phyloP scores from a whole-genome alignment of 2,797 vertebrate species.

The Argyrosomus regius region DNA sequence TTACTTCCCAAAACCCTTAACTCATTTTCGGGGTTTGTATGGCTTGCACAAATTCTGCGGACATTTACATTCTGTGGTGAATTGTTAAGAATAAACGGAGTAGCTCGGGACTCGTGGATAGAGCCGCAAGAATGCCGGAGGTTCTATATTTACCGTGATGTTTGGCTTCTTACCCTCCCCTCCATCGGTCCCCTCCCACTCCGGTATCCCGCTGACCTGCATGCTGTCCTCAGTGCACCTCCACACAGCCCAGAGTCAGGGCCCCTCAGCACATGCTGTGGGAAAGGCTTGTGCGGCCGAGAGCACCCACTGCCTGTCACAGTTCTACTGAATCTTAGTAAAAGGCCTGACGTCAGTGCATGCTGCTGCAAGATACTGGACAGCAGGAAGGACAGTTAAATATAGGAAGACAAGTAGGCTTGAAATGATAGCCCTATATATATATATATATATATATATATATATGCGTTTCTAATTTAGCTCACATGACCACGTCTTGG shows the following conservation, averaged over 20 bases:
- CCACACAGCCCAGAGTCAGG: slow-evolving; percentile 58
- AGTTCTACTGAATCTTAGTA: slow-evolving; percentile 41
- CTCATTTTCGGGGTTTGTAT: slow-evolving; percentile 87
- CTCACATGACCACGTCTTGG: slow-evolving; percentile 46
- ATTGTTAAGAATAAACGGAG: slow-evolving; percentile 88
- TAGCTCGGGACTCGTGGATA: slow-evolving; percentile 83
- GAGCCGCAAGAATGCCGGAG: slow-evolving; percentile 87
- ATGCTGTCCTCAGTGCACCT: slow-evolving; percentile 84
- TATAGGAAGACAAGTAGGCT: slow-evolving; percentile 44
- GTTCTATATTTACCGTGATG: slow-evolving; percentile 87
- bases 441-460: slow-evolving; percentile 44
- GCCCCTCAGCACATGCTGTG: slow-evolving; percentile 59
- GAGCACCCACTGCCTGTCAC: slow-evolving; percentile 53
- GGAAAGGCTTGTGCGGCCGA: slow-evolving; percentile 58
- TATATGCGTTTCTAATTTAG: slow-evolving; percentile 28
- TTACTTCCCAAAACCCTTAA: slow-evolving; percentile 88
- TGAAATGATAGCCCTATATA: slow-evolving; percentile 50
- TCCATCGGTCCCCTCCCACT: slow-evolving; percentile 80
- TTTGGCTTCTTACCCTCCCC: slow-evolving; percentile 76
- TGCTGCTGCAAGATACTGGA: slow-evolving; percentile 34
- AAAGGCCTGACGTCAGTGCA: slow-evolving; percentile 59
- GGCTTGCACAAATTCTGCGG: slow-evolving; percentile 87
- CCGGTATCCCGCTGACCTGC: slow-evolving; percentile 83
- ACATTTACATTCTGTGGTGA: slow-evolving; percentile 90
- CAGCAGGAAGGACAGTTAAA: slow-evolving; percentile 46